These are phyloP conservation scores for Xestobium rufovillosum DNA, from an alignment of 2,888 invertebrate genomes.

Conservation along the genomic window DNA sequence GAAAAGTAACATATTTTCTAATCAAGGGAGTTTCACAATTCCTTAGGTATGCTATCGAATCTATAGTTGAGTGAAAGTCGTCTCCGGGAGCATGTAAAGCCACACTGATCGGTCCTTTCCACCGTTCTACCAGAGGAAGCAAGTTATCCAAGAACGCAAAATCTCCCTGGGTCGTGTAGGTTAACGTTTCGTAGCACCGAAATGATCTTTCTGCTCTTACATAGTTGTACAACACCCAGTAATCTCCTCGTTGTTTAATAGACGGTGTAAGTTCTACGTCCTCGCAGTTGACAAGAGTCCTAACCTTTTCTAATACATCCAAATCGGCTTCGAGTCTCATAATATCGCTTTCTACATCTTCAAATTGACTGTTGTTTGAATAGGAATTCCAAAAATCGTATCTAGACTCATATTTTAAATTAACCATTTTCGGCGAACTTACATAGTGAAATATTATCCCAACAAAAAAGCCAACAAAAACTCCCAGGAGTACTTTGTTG, in stretches of 20 bases:
- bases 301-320: not conserved
- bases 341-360: not conserved
- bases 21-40: conserved; percentile 61
- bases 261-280: not conserved
- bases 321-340: not conserved
- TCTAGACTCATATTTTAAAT: not conserved
- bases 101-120: conserved; percentile 78
- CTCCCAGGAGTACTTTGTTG: not conserved
- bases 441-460: not conserved
- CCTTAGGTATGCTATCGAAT: conserved; percentile 69
- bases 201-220: conserved; percentile 55
- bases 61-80: conserved; percentile 65
- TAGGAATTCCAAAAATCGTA: not conserved
- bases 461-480: not conserved
- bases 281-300: not conserved
- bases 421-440: no score
- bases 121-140: conserved; percentile 67
- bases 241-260: conserved; percentile 36
- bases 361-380: not conserved
- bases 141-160: conserved; percentile 82
- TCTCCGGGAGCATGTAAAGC: conserved; percentile 76
- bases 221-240: conserved; percentile 78
- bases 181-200: conserved; percentile 69
- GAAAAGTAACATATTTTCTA: conserved; percentile 74
- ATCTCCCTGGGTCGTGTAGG: conserved; percentile 49